Conservation (phyloP, 2,888 invertebrate genomes). For the Nomada lathburiana region DNA sequence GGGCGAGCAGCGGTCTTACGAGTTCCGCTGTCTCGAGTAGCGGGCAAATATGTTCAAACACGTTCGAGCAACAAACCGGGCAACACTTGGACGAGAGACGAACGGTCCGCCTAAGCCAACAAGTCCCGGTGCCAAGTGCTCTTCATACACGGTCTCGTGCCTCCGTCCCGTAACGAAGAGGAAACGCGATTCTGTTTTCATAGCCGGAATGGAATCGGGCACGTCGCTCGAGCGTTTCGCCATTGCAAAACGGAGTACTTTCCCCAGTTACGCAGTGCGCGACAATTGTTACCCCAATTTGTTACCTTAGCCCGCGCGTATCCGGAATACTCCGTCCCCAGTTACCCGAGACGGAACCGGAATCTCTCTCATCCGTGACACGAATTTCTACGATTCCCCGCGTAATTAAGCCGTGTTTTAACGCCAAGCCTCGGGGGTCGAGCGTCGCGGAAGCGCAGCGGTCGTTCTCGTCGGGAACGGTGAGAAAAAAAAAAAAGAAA, state of each 20-base stretch:
- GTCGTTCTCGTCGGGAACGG: constrained; percentile 1
- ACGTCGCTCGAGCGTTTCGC: not conserved
- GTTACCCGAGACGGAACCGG: no score
- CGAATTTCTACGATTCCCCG: constrained; percentile 9
- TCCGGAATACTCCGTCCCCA: no score
- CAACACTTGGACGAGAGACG: constrained; percentile 62
- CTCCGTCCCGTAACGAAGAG: constrained; percentile 42
- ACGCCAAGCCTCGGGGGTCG: constrained; percentile 1
- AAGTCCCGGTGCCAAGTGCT: constrained; percentile 65
- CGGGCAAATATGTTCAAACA: constrained; percentile 78
- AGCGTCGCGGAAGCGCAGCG: not conserved
- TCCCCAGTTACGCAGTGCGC: no score
- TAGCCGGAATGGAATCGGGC: not conserved
- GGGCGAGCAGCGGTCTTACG: constrained; percentile 10
- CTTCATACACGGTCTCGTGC: constrained; percentile 67
- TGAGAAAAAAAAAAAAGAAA: constrained; percentile 43
- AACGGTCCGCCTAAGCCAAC: constrained; percentile 66
- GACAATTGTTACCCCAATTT: not conserved
- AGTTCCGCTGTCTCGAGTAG: constrained; percentile 65
- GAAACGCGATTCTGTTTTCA: constrained; percentile 49
- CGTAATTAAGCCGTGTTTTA: constrained; percentile 12
- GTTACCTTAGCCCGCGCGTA: not conserved
- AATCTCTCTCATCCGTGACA: not conserved
- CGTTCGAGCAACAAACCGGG: constrained; percentile 65
- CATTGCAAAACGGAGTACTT: not conserved